phyloP scores from a whole-genome alignment of 2,113 vertebrate genomes.

The Crotalus horridus region DNA sequence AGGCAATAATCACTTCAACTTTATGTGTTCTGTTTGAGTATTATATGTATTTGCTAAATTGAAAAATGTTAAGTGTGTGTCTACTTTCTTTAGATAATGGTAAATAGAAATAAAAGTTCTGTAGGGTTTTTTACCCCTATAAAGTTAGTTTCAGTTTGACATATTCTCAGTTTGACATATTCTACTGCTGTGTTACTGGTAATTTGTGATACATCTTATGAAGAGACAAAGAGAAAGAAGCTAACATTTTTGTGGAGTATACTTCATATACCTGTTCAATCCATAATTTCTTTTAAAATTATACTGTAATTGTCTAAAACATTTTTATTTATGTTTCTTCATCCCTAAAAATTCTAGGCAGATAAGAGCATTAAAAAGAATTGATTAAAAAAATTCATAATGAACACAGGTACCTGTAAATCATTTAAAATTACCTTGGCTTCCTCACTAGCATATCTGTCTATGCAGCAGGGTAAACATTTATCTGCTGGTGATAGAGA shows the following conservation, averaged over 20 bases:
- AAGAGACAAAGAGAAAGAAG: background rate
- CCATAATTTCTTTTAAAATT: background rate
- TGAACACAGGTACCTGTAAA: no score
- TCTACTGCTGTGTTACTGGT: background rate
- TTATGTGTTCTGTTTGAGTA: constrained; percentile 5
- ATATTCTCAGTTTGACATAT: background rate
- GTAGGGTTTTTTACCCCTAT: background rate
- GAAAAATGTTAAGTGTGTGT: constrained; percentile 21
- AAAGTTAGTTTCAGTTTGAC: background rate
- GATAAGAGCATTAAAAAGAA: no score
- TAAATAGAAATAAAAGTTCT: constrained; percentile 20
- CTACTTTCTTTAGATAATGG: constrained; percentile 4
- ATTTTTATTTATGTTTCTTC: no score
- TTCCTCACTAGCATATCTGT: no score
- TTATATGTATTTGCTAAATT: constrained; percentile 33
- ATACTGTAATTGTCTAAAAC: no score
- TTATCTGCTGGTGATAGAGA: no score
- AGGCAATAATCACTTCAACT: constrained; percentile 19
- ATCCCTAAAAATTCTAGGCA: no score
- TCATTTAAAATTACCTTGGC: no score
- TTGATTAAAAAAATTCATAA: no score
- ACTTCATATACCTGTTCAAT: background rate
- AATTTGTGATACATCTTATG: background rate
- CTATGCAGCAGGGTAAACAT: no score
- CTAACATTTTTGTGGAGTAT: background rate